Base-by-base conservation (phyloP, 2,113 vertebrate genomes). In the Calidris pygmaea region DNA sequence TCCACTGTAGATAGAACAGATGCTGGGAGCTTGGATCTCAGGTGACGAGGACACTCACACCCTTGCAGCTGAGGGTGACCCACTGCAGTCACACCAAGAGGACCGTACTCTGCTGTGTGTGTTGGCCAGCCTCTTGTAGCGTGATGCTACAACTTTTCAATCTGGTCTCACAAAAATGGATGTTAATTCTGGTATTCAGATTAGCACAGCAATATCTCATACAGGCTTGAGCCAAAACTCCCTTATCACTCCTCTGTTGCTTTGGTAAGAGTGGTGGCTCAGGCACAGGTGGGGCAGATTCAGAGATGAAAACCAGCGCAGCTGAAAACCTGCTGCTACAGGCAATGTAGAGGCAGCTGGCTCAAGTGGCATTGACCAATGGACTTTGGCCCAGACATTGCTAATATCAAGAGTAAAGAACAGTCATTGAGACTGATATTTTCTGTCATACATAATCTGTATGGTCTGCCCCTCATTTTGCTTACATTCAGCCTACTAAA, bases 61-160 rank as follows among this genome's bases (percentile, higher is more conserved):
- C 12, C 39, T 34, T 7, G 35, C 43, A 56, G 66, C 71, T 7
- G 10, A 15, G 62, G 47, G 21, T 48, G 41, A 18, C 75, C 37
- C 47, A 22, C 9, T 6, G 3, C 0, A 3, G 55, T 23, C 53
- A 18, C 6, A 43, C 39, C 19, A 32, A 48, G 71, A 58, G 47
- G 1, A 0, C 68, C 0, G 0, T 14, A 8, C 50, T 12, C 70
- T 63, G 59, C 59, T 7, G 0, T 1, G 1, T 5, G 13, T 29
- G n/a, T 74, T 52, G 39, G 41, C 56, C 66, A 53, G 60, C 27
- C 32, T n/a, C 43, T 26, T 29, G 4, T 2, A 7, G 2, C 5
- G 32, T 3, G 24, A 3, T 22, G 39, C 53, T 60, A 3, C 79
- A 79, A 19, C 41, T 50, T 56, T 35, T 10, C 29, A 34, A 6